Evolutionary conservation across 2,888 invertebrate genomes (phyloP).

Genomic region (Tanypteryx hageni): DNA sequence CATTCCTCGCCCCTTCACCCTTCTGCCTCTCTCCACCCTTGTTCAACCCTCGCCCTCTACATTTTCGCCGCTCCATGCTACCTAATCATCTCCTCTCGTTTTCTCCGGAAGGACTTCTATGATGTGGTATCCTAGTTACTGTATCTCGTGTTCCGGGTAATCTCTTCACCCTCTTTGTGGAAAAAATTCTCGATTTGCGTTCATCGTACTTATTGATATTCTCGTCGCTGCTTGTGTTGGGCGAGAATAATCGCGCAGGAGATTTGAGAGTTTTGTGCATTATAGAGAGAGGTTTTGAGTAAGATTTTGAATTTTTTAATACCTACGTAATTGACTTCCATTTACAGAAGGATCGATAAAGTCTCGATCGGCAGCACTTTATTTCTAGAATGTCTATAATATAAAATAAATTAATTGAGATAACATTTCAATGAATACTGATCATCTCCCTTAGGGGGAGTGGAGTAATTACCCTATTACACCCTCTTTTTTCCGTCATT

Average conservation of each 20-base stretch:
- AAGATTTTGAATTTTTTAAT: too few relatives aligned
- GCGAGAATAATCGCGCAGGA: background rate
- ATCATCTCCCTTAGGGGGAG: too few relatives aligned
- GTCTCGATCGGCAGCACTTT: too few relatives aligned
- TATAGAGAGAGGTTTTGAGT: background rate
- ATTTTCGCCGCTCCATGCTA: background rate
- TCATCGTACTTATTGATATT: background rate
- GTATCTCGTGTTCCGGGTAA: background rate
- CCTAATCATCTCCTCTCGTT: conserved; percentile 13
- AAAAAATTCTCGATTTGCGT: background rate
- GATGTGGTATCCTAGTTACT: conserved; percentile 7
- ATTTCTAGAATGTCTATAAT: too few relatives aligned
- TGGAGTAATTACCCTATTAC: too few relatives aligned
- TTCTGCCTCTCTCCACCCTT: background rate
- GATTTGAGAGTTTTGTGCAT: background rate
- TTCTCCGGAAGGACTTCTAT: conserved; percentile 23
- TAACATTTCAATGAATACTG: too few relatives aligned
- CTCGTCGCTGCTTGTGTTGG: background rate
- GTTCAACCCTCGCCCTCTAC: background rate
- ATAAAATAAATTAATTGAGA: too few relatives aligned
- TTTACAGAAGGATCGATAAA: too few relatives aligned
- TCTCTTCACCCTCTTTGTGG: background rate
- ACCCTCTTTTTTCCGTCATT: too few relatives aligned
- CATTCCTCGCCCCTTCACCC: background rate
- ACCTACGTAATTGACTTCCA: too few relatives aligned